phyloP scores from a whole-genome alignment of 2,888 invertebrate genomes.

The Cartodere bifasciata region DNA sequence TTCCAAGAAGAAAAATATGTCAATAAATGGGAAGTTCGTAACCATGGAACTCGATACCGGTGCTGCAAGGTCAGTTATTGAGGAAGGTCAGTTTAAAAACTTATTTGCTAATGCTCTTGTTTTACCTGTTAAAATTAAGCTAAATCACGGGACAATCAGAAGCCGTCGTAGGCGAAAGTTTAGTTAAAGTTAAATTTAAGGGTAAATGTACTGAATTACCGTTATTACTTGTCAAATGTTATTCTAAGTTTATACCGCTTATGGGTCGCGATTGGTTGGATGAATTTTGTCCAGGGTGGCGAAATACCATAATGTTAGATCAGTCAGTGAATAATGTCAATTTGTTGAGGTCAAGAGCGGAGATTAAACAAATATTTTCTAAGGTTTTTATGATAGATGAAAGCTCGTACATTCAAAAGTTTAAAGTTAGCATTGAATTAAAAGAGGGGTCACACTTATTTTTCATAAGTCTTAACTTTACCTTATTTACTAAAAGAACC shows the following conservation, averaged over 20 bases:
- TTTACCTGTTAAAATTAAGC: conserved; percentile 2
- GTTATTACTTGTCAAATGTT: not conserved
- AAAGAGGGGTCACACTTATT: not conserved
- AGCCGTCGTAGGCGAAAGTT: not conserved
- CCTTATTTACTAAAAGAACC: conserved; percentile 6
- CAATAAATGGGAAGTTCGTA: conserved; percentile 1
- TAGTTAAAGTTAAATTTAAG: not conserved
- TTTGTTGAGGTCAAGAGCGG: no score
- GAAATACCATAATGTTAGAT: no score
- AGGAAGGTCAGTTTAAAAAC: conserved; percentile 1
- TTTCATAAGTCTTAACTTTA: conserved; percentile 1
- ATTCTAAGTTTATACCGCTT: conserved; percentile 4
- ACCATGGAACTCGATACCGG: conserved; percentile 5
- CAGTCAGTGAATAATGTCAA: no score
- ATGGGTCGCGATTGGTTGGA: conserved; percentile 3
- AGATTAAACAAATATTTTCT: not conserved
- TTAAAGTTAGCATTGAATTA: conserved; percentile 3
- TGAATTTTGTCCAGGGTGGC: conserved; percentile 1
- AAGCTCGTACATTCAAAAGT: not conserved
- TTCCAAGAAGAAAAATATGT: not conserved
- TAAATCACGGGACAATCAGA: not conserved
- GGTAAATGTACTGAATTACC: not conserved
- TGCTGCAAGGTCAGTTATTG: conserved; percentile 2
- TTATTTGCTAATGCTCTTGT: conserved; percentile 3
- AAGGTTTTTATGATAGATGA: not conserved